phyloP scores from a whole-genome alignment of 1,140 invertebrate genomes.

The Fopius arisanus region DNA sequence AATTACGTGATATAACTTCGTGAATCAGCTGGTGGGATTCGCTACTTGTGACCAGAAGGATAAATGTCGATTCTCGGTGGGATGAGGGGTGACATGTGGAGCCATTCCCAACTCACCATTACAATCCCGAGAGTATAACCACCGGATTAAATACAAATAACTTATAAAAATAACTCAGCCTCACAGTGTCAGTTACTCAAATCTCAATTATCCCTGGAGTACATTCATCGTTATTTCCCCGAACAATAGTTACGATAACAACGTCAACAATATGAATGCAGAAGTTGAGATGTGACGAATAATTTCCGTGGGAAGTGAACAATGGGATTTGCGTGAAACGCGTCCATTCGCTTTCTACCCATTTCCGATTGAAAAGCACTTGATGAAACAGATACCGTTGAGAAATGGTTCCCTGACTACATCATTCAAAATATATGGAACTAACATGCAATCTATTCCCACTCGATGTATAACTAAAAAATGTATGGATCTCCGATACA shows the following conservation, averaged over 20 bases:
- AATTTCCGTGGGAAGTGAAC: neutral
- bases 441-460: neutral
- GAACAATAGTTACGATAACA: neutral
- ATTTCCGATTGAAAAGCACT: constrained; percentile 11
- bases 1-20: neutral
- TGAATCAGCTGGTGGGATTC: neutral
- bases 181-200: no score
- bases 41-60: neutral
- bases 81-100: neutral
- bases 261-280: neutral
- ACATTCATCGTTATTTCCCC: neutral
- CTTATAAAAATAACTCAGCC: no score
- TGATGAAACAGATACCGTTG: neutral
- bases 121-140: no score
- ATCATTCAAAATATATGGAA: neutral
- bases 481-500: neutral
- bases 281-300: neutral
- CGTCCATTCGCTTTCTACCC: neutral
- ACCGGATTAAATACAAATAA: no score
- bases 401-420: neutral
- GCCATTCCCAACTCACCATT: neutral
- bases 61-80: neutral
- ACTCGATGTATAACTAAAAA: neutral
- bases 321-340: neutral
- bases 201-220: no score